A percentile compares a stretch with the other conserved stretches of the same genome.
These are phyloP conservation scores for Caranx melampygus DNA, from an alignment of 2,113 vertebrate genomes.

Conservation along the genomic window DNA sequence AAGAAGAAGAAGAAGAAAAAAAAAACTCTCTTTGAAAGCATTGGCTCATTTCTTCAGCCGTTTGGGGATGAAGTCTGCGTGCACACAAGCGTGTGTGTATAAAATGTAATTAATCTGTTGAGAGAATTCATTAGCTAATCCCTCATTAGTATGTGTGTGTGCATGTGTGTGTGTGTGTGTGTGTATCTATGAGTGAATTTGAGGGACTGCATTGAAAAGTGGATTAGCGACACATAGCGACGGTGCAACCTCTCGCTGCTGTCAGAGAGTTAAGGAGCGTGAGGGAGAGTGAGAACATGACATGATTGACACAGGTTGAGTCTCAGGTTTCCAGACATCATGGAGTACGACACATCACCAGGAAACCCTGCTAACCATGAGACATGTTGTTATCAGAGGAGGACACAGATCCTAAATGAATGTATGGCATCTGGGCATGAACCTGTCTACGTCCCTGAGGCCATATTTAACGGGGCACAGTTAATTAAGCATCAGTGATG, in stretches of 20 bases:
- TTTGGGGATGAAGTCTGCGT: conserved; percentile 63
- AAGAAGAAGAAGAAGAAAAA: conserved; percentile 11
- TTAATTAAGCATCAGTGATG: background rate
- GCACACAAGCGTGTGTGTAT: conserved; percentile 43
- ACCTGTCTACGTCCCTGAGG: background rate
- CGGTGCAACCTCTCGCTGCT: conserved; percentile 8
- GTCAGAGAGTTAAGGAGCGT: background rate
- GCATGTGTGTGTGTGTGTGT: conserved; percentile 26
- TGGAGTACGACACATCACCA: background rate
- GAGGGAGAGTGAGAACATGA: conserved; percentile 6
- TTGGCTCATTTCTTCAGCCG: conserved; percentile 68
- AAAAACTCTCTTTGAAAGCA: conserved; percentile 63
- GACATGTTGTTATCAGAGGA: no score
- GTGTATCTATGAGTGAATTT: conserved; percentile 42
- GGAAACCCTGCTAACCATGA: background rate
- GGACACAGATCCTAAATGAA: background rate
- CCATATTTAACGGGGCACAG: background rate
- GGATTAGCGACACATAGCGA: conserved; percentile 30
- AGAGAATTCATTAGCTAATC: conserved; percentile 81
- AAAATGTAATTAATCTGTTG: conserved; percentile 78
- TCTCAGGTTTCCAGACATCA: conserved; percentile 1
- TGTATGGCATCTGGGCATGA: background rate
- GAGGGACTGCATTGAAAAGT: conserved; percentile 44
- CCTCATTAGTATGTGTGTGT: conserved; percentile 63
- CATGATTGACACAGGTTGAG: conserved; percentile 27